Conservation (phyloP, 2,888 invertebrate genomes). For the Ernsta delagoae region DNA sequence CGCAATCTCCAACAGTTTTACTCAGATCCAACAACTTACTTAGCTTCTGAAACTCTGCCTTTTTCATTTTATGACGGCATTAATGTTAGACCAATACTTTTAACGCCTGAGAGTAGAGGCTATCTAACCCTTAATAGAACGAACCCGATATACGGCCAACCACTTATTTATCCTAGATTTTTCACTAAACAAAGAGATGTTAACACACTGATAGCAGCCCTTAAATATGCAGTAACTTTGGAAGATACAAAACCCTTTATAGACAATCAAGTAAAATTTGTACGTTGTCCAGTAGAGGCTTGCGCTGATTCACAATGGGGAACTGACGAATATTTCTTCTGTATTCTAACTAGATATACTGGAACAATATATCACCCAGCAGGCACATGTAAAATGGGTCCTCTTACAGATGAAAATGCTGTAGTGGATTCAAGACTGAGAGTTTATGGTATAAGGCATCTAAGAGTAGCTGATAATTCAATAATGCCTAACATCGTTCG, state of each 20-base stretch:
- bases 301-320: constrained; percentile 84
- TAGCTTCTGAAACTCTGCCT: constrained; percentile 76
- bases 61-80: constrained; percentile 86
- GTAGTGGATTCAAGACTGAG: constrained; percentile 65
- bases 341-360: constrained; percentile 86
- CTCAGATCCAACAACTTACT: constrained; percentile 80
- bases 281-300: constrained; percentile 82
- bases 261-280: constrained; percentile 80
- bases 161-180: constrained; percentile 89
- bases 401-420: constrained; percentile 62
- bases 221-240: constrained; percentile 83
- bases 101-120: constrained; percentile 87
- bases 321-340: constrained; percentile 87
- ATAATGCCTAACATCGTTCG: too few relatives aligned
- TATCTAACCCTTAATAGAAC: constrained; percentile 54
- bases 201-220: constrained; percentile 84
- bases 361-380: constrained; percentile 78
- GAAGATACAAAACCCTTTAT: constrained; percentile 83
- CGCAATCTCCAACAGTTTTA: constrained; percentile 82
- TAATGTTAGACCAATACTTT: constrained; percentile 84
- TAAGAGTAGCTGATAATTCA: constrained; percentile 82
- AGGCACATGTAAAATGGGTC: constrained; percentile 75
- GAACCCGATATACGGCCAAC: constrained; percentile 87
- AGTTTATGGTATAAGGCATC: constrained; percentile 65
- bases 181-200: constrained; percentile 86